phyloP scores from a whole-genome alignment of 2,113 vertebrate species.

The Tachycineta bicolor region DNA sequence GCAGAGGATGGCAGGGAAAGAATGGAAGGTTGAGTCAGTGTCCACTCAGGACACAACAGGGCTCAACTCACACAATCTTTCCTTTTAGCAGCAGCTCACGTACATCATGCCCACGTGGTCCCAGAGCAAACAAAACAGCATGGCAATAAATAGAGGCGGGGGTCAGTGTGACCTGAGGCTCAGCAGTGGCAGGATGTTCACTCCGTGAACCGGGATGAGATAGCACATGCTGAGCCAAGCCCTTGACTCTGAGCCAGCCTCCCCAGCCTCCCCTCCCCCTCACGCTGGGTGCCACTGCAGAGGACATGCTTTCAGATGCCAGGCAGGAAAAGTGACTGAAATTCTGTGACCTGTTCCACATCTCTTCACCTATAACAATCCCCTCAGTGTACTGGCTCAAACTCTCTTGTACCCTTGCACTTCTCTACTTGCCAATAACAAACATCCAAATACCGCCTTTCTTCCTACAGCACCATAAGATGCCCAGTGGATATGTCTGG shows the following conservation, averaged over 20 bases:
- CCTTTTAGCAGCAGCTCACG: not conserved
- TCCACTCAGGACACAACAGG: not conserved
- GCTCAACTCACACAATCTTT: not conserved
- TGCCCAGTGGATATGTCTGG: not conserved
- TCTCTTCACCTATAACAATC: not conserved
- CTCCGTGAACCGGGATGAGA: not conserved
- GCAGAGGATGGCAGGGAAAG: not conserved
- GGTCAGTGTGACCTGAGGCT: constrained; percentile 4
- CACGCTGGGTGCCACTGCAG: not conserved
- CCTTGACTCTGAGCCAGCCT: not conserved
- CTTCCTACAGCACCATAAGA: not conserved
- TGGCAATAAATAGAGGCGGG: not conserved
- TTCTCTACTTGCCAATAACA: not conserved
- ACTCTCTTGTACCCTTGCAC: not conserved
- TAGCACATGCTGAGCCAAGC: not conserved
- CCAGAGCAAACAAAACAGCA: not conserved
- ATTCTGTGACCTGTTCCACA: not conserved
- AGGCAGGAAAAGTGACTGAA: not conserved
- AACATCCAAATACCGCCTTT: not conserved
- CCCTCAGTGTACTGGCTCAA: not conserved
- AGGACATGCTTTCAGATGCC: not conserved
- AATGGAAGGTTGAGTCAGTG: rapidly evolving
- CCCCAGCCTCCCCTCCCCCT: not conserved
- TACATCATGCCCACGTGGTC: not conserved
- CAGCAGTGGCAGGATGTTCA: not conserved